These are phyloP conservation scores for Druceiella hillmani DNA, from an alignment of 2,888 invertebrate species.

Conservation along the genomic window DNA sequence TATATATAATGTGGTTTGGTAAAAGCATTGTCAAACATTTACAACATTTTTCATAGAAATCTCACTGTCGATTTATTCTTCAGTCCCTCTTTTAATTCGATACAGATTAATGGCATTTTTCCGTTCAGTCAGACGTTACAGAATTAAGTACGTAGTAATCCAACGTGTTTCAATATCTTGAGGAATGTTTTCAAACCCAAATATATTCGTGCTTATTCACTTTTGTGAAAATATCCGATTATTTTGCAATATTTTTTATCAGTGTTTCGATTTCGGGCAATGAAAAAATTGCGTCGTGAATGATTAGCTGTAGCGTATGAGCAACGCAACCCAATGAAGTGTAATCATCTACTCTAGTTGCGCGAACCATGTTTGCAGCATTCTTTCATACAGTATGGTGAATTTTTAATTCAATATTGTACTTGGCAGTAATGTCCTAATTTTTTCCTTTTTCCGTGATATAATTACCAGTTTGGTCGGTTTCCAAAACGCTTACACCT, in stretches of 20 bases:
- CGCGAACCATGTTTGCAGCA: conserved; percentile 13
- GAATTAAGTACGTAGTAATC: conserved; percentile 7
- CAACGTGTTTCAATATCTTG: conserved; percentile 3
- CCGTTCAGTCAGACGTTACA: conserved; percentile 12
- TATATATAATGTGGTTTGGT: conserved; percentile 16
- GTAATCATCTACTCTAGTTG: too few relatives aligned
- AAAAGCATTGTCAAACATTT: conserved; percentile 14
- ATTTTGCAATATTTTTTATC: conserved; percentile 11
- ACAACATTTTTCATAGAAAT: too few relatives aligned
- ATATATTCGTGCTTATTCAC: conserved; percentile 9
- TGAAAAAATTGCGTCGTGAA: conserved; percentile 14
- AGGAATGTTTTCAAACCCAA: conserved; percentile 8
- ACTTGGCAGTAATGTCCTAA: conserved; percentile 1
- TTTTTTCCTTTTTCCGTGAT: conserved; percentile 1
- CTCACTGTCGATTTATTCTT: conserved; percentile 8
- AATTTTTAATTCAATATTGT: conserved; percentile 3
- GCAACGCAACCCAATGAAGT: conserved; percentile 16
- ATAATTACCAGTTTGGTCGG: conserved; percentile 10
- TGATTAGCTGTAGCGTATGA: conserved; percentile 14
- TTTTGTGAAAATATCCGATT: conserved; percentile 10
- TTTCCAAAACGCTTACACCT: conserved; percentile 11
- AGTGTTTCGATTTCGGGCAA: conserved; percentile 11
- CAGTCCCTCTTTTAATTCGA: conserved; percentile 8
- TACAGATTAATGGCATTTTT: conserved; percentile 11
- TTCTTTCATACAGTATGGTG: conserved; percentile 12